phyloP scores from a whole-genome alignment of 2,113 vertebrate species.

The Corvus cornix region DNA sequence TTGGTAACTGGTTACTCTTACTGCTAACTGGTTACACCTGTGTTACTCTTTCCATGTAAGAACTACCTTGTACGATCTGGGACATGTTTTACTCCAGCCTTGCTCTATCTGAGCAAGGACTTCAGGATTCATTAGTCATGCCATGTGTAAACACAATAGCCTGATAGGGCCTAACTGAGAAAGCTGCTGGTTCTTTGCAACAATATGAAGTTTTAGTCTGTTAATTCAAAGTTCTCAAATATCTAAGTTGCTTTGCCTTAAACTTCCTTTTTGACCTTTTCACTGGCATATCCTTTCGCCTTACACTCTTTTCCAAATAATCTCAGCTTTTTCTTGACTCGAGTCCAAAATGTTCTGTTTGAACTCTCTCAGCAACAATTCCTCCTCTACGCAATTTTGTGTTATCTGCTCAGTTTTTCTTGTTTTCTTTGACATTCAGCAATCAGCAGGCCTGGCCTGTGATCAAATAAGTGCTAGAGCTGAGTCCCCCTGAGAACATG shows the following conservation, averaged over 20 bases:
- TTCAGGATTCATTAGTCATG: neutral
- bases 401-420: slow-evolving; percentile 47
- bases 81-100: neutral
- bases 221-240: slow-evolving; percentile 30
- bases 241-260: slow-evolving; percentile 20
- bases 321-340: slow-evolving; percentile 45
- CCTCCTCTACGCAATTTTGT: slow-evolving; percentile 7
- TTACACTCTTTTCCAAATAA: slow-evolving; percentile 38
- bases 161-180: neutral
- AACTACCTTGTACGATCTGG: neutral
- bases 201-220: neutral
- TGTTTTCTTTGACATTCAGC: slow-evolving; percentile 57
- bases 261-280: slow-evolving; percentile 54
- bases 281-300: neutral
- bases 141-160: neutral
- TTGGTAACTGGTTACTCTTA: neutral
- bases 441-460: slow-evolving; percentile 45
- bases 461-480: slow-evolving; percentile 39
- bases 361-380: slow-evolving; percentile 48
- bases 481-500: neutral
- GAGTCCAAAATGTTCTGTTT: slow-evolving; percentile 52
- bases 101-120: neutral
- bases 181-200: slow-evolving; percentile 28
- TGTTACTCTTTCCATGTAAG: neutral
- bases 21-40: neutral